These are phyloP conservation scores for Caenorhabditis panamensis DNA, from an alignment of 2,888 invertebrate genomes.

Conservation along the genomic window DNA sequence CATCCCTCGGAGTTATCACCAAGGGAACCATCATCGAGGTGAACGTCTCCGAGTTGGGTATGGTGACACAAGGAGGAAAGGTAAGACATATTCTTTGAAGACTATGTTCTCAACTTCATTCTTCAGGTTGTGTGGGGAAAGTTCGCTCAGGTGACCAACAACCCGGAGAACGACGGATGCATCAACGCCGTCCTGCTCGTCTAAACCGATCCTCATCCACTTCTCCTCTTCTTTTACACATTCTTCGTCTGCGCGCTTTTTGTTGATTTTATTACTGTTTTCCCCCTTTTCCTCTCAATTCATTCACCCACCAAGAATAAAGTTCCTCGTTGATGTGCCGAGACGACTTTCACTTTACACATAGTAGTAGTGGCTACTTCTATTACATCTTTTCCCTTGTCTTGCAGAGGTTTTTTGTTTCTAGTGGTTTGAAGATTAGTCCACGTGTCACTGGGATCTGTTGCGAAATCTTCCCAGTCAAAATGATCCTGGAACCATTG, in stretches of 20 bases:
- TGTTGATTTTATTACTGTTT: conserved; percentile 58
- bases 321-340: conserved; percentile 16
- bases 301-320: background rate
- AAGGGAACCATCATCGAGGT: conserved; percentile 85
- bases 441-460: conserved; percentile 20
- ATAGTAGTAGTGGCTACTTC: too few species aligned
- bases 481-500: background rate
- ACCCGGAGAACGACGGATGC: conserved; percentile 99
- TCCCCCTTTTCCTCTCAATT: background rate
- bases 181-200: conserved; percentile 98
- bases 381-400: conserved; percentile 9
- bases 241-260: conserved; percentile 27
- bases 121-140: conserved; percentile 95
- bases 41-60: conserved; percentile 97
- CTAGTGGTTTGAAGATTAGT: background rate
- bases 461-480: conserved; percentile 26
- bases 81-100: conserved; percentile 17
- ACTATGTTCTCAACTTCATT: background rate
- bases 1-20: conserved; percentile 97
- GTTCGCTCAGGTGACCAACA: conserved; percentile 97
- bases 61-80: conserved; percentile 97
- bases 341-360: background rate
- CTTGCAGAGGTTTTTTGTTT: background rate
- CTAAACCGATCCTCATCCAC: conserved; percentile 82
- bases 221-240: conserved; percentile 16